Evolutionary conservation across 2,888 invertebrate genomes (phyloP).

Genomic region (Coelopa pilipes): DNA sequence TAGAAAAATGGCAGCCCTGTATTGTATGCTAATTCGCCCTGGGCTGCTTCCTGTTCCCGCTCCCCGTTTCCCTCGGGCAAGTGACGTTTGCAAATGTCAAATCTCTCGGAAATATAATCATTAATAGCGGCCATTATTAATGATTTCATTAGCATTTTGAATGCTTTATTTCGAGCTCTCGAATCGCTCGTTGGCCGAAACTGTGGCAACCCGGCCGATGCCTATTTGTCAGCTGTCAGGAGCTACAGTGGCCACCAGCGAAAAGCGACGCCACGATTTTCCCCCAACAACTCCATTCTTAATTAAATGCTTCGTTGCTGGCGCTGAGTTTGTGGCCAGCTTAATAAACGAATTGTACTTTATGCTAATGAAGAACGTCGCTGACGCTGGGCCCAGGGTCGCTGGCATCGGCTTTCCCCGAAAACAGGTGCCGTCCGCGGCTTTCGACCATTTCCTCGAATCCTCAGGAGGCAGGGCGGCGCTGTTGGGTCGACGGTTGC

Average conservation of each 20-base stretch:
- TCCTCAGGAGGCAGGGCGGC: too few species aligned
- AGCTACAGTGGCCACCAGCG: neutral
- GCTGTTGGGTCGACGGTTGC: too few species aligned
- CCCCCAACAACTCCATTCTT: neutral
- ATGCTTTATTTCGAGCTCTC: conserved; percentile 1
- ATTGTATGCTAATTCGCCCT: neutral
- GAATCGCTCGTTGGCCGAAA: neutral
- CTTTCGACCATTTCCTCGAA: neutral
- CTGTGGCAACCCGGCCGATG: conserved; percentile 34
- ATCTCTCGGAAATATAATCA: conserved; percentile 26
- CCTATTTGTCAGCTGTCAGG: conserved; percentile 61
- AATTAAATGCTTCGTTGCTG: neutral
- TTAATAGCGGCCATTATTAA: conserved; percentile 50
- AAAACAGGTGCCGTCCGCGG: neutral
- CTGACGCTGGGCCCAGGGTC: neutral
- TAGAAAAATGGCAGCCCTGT: conserved; percentile 22
- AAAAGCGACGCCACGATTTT: neutral
- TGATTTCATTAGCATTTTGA: conserved; percentile 56
- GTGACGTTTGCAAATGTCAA: conserved; percentile 38
- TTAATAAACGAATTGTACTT: conserved; percentile 6
- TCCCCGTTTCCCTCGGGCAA: neutral
- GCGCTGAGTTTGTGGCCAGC: neutral
- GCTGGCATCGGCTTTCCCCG: too few species aligned
- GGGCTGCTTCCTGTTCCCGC: neutral
- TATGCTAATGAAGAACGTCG: conserved; percentile 26